phyloP scores from a whole-genome alignment of 2,113 vertebrate species.

The Oxyura jamaicensis region DNA sequence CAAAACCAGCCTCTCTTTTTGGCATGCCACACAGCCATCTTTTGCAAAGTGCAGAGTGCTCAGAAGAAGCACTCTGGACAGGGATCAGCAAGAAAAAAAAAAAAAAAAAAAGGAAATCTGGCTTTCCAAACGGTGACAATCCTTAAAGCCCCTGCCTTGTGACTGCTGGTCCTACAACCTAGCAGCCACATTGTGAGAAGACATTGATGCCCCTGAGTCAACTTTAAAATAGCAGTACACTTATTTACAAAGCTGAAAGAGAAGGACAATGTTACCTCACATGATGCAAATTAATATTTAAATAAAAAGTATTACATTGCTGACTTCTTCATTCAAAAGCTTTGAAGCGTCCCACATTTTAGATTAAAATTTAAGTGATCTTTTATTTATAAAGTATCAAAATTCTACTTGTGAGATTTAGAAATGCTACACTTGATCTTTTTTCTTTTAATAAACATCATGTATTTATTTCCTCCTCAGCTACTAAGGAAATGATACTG shows the following conservation, averaged over 20 bases:
- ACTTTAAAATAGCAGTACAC: background rate
- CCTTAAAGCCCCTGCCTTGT: background rate
- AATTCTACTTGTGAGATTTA: slow-evolving; percentile 20
- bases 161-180: background rate
- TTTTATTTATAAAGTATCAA: slow-evolving; percentile 62
- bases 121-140: background rate
- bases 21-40: background rate
- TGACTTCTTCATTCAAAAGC: slow-evolving; percentile 41
- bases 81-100: background rate
- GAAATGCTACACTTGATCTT: background rate
- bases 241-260: background rate
- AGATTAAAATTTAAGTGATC: slow-evolving; percentile 67
- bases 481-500: background rate
- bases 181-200: background rate
- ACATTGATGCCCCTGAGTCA: background rate
- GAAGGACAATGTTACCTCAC: slow-evolving; percentile 34
- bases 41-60: background rate
- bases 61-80: background rate
- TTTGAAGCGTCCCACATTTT: slow-evolving; percentile 50
- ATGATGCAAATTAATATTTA: slow-evolving; percentile 36
- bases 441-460: background rate
- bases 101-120: background rate
- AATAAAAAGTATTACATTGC: slow-evolving; percentile 21
- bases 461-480: background rate
- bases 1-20: background rate